Evolutionary conservation across 2,797 vertebrate genomes (phyloP), one percentile per base, ranked within the genome.

Genomic region (Anisognathus igniventris): DNA sequence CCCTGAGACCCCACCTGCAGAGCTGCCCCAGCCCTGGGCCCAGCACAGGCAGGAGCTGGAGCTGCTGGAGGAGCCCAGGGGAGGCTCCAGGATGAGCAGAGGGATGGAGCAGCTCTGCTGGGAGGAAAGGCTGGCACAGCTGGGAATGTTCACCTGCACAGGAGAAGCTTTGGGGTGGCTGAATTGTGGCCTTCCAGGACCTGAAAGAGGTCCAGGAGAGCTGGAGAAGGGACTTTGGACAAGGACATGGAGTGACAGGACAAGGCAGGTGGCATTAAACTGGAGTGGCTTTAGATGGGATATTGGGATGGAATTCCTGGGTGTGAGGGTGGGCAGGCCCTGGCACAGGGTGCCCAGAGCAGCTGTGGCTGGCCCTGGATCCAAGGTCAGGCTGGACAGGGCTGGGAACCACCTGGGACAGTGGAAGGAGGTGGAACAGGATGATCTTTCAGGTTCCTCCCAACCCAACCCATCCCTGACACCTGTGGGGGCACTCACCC

Each of bases 351-450:
- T 68, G 72, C 40, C 56, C 83, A 70, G 73, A 48, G 56, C 2
- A 54, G 73, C 65, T 77, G 56, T 2, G 65, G 72, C 57, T 70
- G 35, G 35, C 48, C 65, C 65, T 83, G 68, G 33, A 70, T 48
- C 57, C 45, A 12, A 13, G n/a, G 37, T 37, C 81, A 60, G 53
- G 82, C 2, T 67, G 45, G 53, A 24, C 13, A 7, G 35, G 44
- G 51, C 31, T 65, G 0, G 61, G 70, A 50, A 28, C n/a, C 7
- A 1, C 23, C 45, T 45, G 62, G 47, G 54, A 16, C 6, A 28
- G 45, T 28, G 45, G 23, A 0, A 67, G 16, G 23, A 10, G 28
- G 4, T 54, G 57, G 33, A 7, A 62, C 0, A 0, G 21, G 19
- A 39, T 39, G 14, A 15, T 20, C 16, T n/a, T 27, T 27, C 9